A percentile compares a stretch with the other conserved stretches of the same genome.
Evolutionary conservation across 1,140 invertebrate genomes (phyloP).

Genomic region (Heliconius himera): DNA sequence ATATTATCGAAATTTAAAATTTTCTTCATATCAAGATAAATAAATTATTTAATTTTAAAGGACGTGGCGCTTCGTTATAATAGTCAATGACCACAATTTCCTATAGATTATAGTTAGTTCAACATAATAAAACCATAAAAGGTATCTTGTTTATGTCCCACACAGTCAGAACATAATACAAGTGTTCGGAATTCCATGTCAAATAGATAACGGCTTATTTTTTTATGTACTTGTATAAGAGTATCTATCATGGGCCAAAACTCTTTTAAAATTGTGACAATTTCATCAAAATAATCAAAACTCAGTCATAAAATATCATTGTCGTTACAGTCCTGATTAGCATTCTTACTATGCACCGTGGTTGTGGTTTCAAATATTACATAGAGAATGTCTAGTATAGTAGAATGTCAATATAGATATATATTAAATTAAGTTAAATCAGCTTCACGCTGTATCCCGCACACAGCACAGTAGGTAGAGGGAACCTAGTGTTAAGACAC

Average conservation of each 20-base stretch:
- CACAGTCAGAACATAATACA: slow-evolving; percentile 6
- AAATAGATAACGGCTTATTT: slow-evolving; percentile 11
- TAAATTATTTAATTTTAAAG: background rate
- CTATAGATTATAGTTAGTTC: background rate
- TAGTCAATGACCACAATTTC: slow-evolving; percentile 2
- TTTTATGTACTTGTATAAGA: background rate
- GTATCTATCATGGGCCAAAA: background rate
- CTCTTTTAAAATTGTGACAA: background rate
- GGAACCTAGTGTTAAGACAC: too few relatives aligned
- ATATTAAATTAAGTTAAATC: too few relatives aligned
- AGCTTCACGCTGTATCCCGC: too few relatives aligned
- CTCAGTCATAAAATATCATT: background rate
- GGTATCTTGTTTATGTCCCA: slow-evolving; percentile 3
- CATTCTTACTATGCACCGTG: background rate
- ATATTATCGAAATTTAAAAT: too few relatives aligned
- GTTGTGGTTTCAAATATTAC: background rate
- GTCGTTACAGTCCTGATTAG: background rate
- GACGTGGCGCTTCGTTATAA: background rate
- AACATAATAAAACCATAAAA: slow-evolving; percentile 9
- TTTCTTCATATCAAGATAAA: too few relatives aligned
- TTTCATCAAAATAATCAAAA: background rate
- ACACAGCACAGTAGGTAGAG: too few relatives aligned
- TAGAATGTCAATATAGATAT: too few relatives aligned
- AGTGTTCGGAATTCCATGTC: background rate
- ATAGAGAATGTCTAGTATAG: background rate